Evolutionary conservation across 2,888 invertebrate species (phyloP).

Genomic region (Nasonovia ribisnigri): DNA sequence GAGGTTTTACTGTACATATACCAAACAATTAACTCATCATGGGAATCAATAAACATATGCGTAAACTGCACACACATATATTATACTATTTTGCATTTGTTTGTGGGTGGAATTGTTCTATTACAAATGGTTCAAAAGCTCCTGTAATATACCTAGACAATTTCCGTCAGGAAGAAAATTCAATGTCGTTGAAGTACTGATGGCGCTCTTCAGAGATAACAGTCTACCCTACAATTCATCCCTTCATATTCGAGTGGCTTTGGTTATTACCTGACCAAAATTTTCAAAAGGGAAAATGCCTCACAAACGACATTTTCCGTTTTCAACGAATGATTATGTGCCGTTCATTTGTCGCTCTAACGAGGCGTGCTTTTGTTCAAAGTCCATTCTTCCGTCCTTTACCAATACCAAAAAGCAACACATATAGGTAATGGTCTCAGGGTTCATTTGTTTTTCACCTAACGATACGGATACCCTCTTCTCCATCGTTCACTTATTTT

Average conservation of each 20-base stretch:
- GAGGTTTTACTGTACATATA: no score
- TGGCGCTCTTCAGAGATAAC: neutral
- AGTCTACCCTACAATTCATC: neutral
- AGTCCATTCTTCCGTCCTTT: neutral
- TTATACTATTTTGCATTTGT: neutral
- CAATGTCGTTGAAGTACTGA: neutral
- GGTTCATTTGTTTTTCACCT: conserved; percentile 50
- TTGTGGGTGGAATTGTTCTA: neutral
- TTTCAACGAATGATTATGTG: neutral
- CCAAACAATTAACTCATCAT: neutral
- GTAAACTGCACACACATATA: neutral
- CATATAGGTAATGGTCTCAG: neutral
- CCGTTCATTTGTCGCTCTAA: conserved; percentile 56
- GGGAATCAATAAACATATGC: neutral
- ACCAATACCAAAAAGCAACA: conserved; percentile 5
- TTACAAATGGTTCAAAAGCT: neutral
- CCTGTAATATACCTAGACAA: neutral
- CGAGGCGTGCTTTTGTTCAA: conserved; percentile 42
- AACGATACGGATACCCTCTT: neutral
- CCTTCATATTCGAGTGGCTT: conserved; percentile 14
- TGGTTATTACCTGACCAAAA: conserved; percentile 23
- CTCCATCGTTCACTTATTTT: neutral
- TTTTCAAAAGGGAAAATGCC: conserved; percentile 29
- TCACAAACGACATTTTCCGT: conserved; percentile 30
- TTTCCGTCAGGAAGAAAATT: neutral